A percentile compares a stretch with the other conserved stretches of the same genome.
Evolutionary conservation across 2,113 vertebrate genomes (phyloP).

Genomic region (Barnardius zonarius): DNA sequence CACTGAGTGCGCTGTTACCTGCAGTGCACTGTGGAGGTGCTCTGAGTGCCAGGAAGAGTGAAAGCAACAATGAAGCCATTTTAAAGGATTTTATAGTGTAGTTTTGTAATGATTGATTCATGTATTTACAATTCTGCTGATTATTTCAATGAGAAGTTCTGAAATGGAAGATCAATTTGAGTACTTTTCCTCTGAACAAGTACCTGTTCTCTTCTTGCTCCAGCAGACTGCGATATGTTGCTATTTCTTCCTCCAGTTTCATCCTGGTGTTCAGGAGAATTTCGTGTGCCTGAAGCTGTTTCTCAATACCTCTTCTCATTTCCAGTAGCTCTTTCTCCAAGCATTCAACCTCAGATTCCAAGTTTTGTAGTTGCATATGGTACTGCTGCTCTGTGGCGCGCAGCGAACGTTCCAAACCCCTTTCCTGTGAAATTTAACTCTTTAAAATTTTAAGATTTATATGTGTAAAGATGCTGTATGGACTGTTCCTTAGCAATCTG

Average conservation of each 20-base stretch:
- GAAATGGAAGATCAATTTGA: background rate
- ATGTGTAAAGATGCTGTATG: background rate
- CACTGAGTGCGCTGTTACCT: background rate
- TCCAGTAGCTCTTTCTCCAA: conserved; percentile 88
- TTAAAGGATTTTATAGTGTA: background rate
- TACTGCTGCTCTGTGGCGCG: conserved; percentile 84
- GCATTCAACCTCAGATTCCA: conserved; percentile 82
- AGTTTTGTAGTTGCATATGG: conserved; percentile 84
- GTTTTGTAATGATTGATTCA: background rate
- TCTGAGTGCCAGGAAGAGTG: background rate
- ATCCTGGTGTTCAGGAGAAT: conserved; percentile 93
- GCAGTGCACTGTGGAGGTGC: accelerated
- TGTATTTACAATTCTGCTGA: background rate
- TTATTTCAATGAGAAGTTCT: background rate
- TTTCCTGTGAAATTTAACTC: conserved; percentile 78
- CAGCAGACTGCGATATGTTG: conserved; percentile 87
- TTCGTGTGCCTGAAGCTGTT: conserved; percentile 87
- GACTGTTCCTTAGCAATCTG: background rate
- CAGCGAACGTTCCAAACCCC: conserved; percentile 86
- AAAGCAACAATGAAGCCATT: background rate
- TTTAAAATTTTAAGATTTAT: background rate
- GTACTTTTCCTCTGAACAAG: background rate
- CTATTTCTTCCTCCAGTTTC: conserved; percentile 93
- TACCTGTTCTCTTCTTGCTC: conserved; percentile 94
- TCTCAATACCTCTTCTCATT: conserved; percentile 82